Conservation (phyloP, 2,888 invertebrate genomes). For the Empis stercorea region DNA sequence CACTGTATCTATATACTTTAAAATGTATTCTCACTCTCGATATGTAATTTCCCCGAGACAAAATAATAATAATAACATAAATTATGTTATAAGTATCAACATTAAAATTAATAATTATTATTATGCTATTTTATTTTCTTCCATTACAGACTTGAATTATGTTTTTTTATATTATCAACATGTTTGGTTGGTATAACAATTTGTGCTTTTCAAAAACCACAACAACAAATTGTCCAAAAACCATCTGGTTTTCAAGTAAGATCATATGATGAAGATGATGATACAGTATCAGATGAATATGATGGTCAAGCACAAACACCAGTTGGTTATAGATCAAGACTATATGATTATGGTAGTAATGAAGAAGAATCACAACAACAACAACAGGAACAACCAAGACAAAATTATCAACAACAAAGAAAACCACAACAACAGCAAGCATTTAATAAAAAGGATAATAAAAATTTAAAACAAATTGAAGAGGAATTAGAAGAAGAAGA, state of each 20-base stretch:
- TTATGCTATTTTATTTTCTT: no score
- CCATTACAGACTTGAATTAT: background rate
- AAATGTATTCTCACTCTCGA: no score
- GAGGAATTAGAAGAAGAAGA: constrained; percentile 66
- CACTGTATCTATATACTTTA: no score
- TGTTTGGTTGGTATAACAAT: background rate
- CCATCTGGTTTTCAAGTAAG: constrained; percentile 30
- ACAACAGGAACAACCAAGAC: constrained; percentile 15
- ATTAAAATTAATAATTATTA: no score
- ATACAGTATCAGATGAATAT: constrained; percentile 12
- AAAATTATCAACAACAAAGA: constrained; percentile 23
- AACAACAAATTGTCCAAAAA: constrained; percentile 11
- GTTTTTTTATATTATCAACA: background rate
- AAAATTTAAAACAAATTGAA: constrained; percentile 37
- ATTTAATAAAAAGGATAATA: constrained; percentile 18
- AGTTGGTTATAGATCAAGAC: constrained; percentile 26
- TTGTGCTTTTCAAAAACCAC: background rate
- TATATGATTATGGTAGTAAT: constrained; percentile 30
- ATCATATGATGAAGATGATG: constrained; percentile 22
- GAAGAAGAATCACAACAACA: constrained; percentile 33
- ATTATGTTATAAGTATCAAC: no score
- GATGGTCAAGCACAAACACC: constrained; percentile 35
- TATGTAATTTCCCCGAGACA: no score
- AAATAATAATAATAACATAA: no score
- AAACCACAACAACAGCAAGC: constrained; percentile 17